Conservation (phyloP, 2,797 vertebrate species). For the Percopsis omiscomaycus region DNA sequence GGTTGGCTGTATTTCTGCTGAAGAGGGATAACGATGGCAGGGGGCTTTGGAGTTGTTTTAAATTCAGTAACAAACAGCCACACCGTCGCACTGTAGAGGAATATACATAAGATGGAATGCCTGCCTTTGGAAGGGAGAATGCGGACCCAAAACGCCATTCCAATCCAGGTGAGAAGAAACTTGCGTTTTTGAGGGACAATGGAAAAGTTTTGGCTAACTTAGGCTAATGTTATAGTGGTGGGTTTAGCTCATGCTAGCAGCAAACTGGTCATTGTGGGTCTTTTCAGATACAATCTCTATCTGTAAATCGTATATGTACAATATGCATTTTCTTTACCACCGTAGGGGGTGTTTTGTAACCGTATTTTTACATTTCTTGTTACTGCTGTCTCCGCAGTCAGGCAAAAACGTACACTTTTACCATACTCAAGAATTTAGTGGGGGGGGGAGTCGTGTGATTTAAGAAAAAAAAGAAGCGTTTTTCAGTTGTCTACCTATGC, state of each 20-base stretch:
- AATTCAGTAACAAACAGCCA: neutral
- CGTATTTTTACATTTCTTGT: too few relatives aligned
- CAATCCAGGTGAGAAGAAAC: constrained; percentile 60
- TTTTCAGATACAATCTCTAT: neutral
- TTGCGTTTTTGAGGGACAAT: constrained; percentile 55
- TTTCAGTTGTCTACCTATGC: too few relatives aligned
- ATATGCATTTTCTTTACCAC: too few relatives aligned
- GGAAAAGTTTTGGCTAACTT: constrained; percentile 62
- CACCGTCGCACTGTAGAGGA: neutral
- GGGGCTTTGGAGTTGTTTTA: neutral
- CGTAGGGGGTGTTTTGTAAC: too few relatives aligned
- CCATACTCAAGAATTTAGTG: too few relatives aligned
- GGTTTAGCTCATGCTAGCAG: constrained; percentile 29
- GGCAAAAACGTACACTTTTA: too few relatives aligned
- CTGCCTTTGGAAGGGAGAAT: constrained; percentile 22
- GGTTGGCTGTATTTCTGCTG: constrained; percentile 37
- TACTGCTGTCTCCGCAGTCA: too few relatives aligned
- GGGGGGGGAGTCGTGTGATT: too few relatives aligned
- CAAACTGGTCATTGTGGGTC: neutral
- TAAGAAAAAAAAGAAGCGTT: too few relatives aligned
- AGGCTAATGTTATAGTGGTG: constrained; percentile 36
- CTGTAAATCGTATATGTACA: too few relatives aligned
- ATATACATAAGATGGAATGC: constrained; percentile 36
- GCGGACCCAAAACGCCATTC: constrained; percentile 39
- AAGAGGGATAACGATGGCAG: constrained; percentile 20